Evolutionary conservation across 2,113 vertebrate genomes (phyloP), one percentile per base, ranked within the genome.

Genomic region (Sphyrna mokarran): DNA sequence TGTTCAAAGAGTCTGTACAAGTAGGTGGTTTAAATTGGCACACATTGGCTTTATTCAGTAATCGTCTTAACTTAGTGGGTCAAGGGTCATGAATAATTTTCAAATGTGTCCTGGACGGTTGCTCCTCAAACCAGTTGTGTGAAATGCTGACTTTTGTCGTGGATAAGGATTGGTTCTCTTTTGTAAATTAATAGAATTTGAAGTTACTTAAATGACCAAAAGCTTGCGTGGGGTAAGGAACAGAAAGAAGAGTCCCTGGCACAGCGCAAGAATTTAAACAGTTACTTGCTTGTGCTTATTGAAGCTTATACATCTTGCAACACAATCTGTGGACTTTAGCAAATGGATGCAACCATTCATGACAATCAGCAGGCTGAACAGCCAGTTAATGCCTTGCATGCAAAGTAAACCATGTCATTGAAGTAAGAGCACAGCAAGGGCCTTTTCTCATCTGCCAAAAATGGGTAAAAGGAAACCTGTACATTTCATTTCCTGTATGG

Each of bases 381-480:
- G 61, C 63, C 89, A 87, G 85, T 87, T 58, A 8, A 91, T n/a
- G 89, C 61, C 89, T 87, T 91, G 89, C 89, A 93, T 93, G 37
- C 93, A 95, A 26, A 72, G 43, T 69, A 26, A 70, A 43, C 40
- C 0, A 11, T 22, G 93, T 26, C 37, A 70, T 33, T 20, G 93
- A 68, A 61, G 29, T 26, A 29, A 20, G 61, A 37, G 20, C 40
- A 70, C 66, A 95, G 37, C 66, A 95, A 95, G 63, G 4, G 40
- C 5, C 22, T 70, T 13, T 43, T 68, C 93, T 94, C 66, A 94
- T 70, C 37, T 68, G 14, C n/a, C 2, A 18, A 43, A 95, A 43
- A 33, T 63, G 90, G 48, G 22, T n/a, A 48, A 72, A 95, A 48
- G 18, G 33, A 43, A 70, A 70, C 0, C 9, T 20, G 37, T 63